Evolutionary conservation across 2,888 invertebrate species (phyloP).

Genomic region (Yponomeuta malinellus): DNA sequence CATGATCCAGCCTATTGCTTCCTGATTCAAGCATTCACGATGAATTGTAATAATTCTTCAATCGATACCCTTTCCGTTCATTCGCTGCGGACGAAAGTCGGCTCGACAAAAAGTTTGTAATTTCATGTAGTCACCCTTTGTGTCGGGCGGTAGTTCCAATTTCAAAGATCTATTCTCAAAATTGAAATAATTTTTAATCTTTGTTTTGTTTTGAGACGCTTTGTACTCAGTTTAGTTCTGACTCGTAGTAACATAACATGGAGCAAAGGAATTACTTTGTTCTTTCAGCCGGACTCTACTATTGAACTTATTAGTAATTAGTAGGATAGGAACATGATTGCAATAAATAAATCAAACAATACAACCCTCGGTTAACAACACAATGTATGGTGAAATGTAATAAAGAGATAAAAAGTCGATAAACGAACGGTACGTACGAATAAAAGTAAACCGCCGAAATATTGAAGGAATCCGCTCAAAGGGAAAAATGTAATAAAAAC

Average conservation of each 20-base stretch:
- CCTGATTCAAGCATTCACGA: constrained; percentile 54
- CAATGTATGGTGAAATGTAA: not conserved
- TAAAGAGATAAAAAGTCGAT: constrained; percentile 34
- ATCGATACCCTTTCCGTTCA: constrained; percentile 63
- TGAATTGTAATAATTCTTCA: constrained; percentile 69
- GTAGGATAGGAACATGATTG: not conserved
- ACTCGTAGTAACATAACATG: not conserved
- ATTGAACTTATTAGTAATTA: not conserved
- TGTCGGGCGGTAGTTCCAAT: constrained; percentile 46
- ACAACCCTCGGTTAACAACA: not conserved
- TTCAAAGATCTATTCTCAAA: constrained; percentile 35
- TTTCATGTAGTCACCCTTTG: constrained; percentile 50
- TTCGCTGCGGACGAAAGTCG: constrained; percentile 35
- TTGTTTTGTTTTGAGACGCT: constrained; percentile 41
- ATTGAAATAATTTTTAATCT: constrained; percentile 37
- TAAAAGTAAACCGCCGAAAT: constrained; percentile 72
- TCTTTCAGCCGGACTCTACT: not conserved
- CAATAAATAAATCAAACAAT: not conserved
- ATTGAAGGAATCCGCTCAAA: constrained; percentile 75
- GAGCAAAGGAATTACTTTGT: not conserved
- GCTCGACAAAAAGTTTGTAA: constrained; percentile 51
- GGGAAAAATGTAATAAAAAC: constrained; percentile 73
- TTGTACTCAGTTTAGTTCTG: not conserved
- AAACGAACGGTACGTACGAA: constrained; percentile 57
- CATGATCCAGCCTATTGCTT: constrained; percentile 61